A percentile compares a stretch with the other conserved stretches of the same genome.
Conservation (phyloP, 92 coral and sea anemone genomes). For the Chrysogorgia sp. region DNA sequence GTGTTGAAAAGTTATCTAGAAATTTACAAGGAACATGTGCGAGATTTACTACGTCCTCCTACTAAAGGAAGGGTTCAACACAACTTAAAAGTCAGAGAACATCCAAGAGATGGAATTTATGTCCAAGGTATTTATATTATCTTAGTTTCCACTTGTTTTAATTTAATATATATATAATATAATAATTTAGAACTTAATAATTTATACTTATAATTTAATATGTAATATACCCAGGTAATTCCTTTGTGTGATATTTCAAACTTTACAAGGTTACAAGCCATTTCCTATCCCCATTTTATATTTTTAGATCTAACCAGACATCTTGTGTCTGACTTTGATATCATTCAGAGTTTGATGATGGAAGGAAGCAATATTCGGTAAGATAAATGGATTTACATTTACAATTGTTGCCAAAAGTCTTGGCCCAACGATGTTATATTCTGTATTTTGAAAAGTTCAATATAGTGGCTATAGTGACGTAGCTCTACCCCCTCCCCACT, state of each 20-base stretch:
- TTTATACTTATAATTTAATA: no score
- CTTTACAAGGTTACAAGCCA: neutral
- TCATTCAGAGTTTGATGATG: constrained; percentile 87
- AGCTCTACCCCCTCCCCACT: no score
- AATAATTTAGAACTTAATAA: no score
- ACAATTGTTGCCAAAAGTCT: no score
- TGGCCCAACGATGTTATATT: no score
- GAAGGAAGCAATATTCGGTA: constrained; percentile 95
- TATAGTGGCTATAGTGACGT: no score
- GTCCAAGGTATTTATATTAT: constrained; percentile 73
- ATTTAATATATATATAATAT: no score
- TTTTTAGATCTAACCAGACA: constrained; percentile 83
- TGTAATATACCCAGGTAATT: no score
- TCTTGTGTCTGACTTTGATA: constrained; percentile 89
- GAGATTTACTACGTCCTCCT: constrained; percentile 91
- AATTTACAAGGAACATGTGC: constrained; percentile 93
- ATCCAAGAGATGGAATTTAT: constrained; percentile 98
- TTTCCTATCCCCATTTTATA: neutral
- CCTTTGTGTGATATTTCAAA: neutral
- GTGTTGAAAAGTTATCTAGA: constrained; percentile 69
- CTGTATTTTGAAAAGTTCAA: no score
- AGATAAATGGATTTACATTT: no score
- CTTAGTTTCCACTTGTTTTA: neutral
- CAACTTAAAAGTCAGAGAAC: constrained; percentile 89
- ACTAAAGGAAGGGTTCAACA: constrained; percentile 81